Evolutionary conservation across 1,140 invertebrate genomes (phyloP).

Genomic region (Bombus waltoni): DNA sequence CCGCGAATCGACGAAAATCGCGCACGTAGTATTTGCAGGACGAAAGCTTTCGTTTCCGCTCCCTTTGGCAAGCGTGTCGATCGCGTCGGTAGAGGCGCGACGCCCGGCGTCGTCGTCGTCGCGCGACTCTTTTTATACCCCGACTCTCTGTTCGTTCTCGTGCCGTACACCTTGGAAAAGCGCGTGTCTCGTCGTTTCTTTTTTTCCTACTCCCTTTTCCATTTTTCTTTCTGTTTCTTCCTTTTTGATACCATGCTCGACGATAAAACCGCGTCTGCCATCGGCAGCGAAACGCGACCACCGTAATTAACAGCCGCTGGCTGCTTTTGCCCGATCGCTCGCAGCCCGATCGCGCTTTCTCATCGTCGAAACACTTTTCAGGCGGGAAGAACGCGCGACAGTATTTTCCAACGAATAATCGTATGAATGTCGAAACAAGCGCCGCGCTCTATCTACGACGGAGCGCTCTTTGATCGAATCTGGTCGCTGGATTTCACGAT

Average conservation of each 20-base stretch:
- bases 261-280: background rate
- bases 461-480: no score
- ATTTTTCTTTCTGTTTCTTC: background rate
- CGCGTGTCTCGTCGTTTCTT: background rate
- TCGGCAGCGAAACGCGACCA: background rate
- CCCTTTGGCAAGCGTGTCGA: slow-evolving; percentile 57
- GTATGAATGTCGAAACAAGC: no score
- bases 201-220: background rate
- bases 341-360: no score
- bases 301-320: background rate
- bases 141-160: background rate
- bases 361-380: no score
- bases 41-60: slow-evolving; percentile 47
- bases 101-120: slow-evolving; percentile 8
- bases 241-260: background rate
- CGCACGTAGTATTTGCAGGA: background rate
- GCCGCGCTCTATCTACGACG: no score
- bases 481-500: no score
- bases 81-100: slow-evolving; percentile 33
- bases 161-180: background rate
- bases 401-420: no score
- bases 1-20: background rate
- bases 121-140: slow-evolving; percentile 37
- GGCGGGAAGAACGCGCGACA: no score
- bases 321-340: no score